Evolutionary conservation across 2,888 invertebrate genomes (phyloP), one percentile per base, ranked within the genome.

Genomic region (Scrobipalpa costella): DNA sequence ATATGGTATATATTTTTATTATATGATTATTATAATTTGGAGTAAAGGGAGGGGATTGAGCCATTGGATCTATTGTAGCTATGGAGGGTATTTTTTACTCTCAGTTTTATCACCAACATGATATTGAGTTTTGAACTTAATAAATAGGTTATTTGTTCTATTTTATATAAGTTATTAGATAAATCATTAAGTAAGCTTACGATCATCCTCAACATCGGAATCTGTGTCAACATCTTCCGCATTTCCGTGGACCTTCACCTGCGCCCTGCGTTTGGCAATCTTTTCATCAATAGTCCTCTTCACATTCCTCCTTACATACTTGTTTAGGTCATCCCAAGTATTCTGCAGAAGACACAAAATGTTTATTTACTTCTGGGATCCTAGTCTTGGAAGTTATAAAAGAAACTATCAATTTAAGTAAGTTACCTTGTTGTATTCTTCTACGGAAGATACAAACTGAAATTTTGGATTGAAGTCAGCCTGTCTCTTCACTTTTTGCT

Each of bases 201-300:
- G 92, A 70, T 92, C 89, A 57, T 86, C 74, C 13, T 90, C 90
- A 11, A 80, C 85, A 66, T 92, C 92, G 0, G 92, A 92, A 65
- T 92, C 92, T 0, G 92, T 92, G 57, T 92, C 92, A 2, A 91
- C 88, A 57, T 89, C 88, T n/a, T 85, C 81, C 36, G 84, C 77
- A 57, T 87, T 85, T 0, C 86, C 88, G 11, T 85, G 85, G 11
- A 91, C 85, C 63, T 90, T 89, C 1, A 86, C 90, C 63, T 87
- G 84, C 8, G 88, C 90, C 68, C 93, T 81, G 62, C 92, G 77
- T 63, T 89, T 86, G 66, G 88, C 90, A 70, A 98, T 97, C 89
- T 96, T 97, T 68, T 98, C 97, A 83, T 98, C 97, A 0, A 96
- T 93, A 73, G 96, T 96, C 15, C 94, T 94, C 73, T 95, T 95